These are phyloP conservation scores for Panulirus ornatus DNA, from an alignment of 1,140 invertebrate genomes.

Conservation along the genomic window DNA sequence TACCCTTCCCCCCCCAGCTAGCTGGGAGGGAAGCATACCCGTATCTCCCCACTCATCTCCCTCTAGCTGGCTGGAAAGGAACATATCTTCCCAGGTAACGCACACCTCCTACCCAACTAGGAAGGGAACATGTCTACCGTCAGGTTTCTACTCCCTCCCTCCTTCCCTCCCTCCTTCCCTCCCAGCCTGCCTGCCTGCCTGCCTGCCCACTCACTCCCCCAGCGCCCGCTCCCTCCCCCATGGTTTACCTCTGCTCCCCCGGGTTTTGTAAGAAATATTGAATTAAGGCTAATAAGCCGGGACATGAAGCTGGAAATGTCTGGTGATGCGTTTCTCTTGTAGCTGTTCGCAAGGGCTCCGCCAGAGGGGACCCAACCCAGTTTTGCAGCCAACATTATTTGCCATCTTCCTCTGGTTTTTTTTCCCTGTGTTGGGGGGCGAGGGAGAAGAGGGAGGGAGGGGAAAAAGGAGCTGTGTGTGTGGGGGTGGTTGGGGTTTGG, in stretches of 20 bases:
- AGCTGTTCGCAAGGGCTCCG: neutral
- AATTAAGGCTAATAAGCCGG: conserved; percentile 58
- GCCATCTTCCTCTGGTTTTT: neutral
- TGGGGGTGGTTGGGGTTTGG: too few relatives aligned
- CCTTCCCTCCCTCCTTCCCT: neutral
- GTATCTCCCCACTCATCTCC: too few relatives aligned
- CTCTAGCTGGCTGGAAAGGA: too few relatives aligned
- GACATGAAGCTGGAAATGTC: conserved; percentile 48
- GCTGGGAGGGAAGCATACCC: too few relatives aligned
- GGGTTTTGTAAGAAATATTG: conserved; percentile 60
- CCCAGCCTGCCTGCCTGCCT: too few relatives aligned
- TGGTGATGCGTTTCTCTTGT: conserved; percentile 59
- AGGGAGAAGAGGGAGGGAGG: neutral
- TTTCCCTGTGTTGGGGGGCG: too few relatives aligned
- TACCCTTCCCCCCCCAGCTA: too few relatives aligned
- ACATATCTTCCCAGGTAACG: too few relatives aligned
- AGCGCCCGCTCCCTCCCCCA: neutral
- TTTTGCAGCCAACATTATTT: conserved; percentile 21
- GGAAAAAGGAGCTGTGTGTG: too few relatives aligned
- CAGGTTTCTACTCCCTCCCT: too few relatives aligned
- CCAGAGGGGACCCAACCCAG: neutral
- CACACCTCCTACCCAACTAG: too few relatives aligned
- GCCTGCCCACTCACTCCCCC: neutral
- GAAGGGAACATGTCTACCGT: too few relatives aligned
- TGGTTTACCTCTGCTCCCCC: neutral